Base-by-base conservation (phyloP, 2,797 vertebrate genomes). In the Micrastur ruficollis region DNA sequence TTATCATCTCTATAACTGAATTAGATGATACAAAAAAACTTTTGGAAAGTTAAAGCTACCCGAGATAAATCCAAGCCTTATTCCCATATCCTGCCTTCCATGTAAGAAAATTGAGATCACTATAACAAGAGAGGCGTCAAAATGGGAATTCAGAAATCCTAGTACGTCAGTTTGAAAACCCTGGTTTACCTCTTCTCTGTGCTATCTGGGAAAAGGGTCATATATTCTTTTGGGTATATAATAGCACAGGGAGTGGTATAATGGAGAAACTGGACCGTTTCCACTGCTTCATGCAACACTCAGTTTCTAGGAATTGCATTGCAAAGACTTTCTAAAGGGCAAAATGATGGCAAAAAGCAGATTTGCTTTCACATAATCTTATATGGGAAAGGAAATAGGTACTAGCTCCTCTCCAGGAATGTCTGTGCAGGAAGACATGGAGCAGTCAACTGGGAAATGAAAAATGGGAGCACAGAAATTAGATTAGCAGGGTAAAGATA, bases 401-500 rank as follows among this genome's bases (percentile, higher is more conserved):
- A 55, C 25, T 75, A 86, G 6, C 10, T 91, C 12, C 26, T 71
- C 67, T 91, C 26, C 62, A 85, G 56, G 40, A 89, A 81, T 81
- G 46, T 83, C 71, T 93, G n/a, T 90, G n/a, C 20, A 88, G 53
- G 16, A 89, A 22, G 53, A 94, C 63, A 74, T 50, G 42, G 31
- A 74, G 10, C n/a, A 78, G 68, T 65, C 59, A 86, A 52, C 36
- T 66, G 72, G 61, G 91, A 91, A 84, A 74, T 62, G 44, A 87
- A 90, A 92, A 91, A 86, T 46, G 44, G 34, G 42, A 81, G 21
- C 58, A 72, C 61, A 80, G 78, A 96, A 85, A 94, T 62, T 71
- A 92, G 58, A 81, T 83, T 90, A 92, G 55, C 19, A 89, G 55
- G 63, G 66, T 89, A 83, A 92, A 91, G 78, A 78, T 93, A 94